Evolutionary conservation across 2,113 vertebrate genomes (phyloP), one percentile per base, ranked within the genome.

Genomic region (Hepsetus odoe): DNA sequence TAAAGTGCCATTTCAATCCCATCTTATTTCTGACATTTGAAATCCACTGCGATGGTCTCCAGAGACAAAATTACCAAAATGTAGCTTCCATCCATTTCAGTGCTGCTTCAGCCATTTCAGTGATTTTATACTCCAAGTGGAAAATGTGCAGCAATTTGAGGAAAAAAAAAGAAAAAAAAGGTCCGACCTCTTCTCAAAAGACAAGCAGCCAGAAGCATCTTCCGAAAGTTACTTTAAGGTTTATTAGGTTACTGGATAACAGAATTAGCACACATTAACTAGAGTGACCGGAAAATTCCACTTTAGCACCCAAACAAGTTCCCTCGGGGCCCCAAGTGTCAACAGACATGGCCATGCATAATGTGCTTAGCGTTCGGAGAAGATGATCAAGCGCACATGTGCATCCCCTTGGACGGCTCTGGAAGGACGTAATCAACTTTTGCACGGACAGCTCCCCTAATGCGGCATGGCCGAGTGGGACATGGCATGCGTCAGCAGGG

Each of bases 381-480:
- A 82, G 35, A 80, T 83, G 80, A 81, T 83, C 85, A 65, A 79
- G 86, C 80, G 83, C 46, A 61, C 22, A 82, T 85, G 74, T 81
- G 82, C 62, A 32, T 61, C 30, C 4, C 30, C 65, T 69, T 62
- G 68, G 83, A 77, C 69, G 76, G 66, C 74, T 66, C 81, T 55
- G 71, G 76, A 75, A 38, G 74, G 61, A 81, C 86, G 76, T 85
- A 86, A 87, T 89, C 85, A 77, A 79, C 75, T 79, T 81, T 67
- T 88, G 74, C 40, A 72, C 74, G 74, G 64, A 53, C 80, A 68
- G 72, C 76, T 79, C 35, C 33, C 32, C 73, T 80, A 84, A 86
- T 67, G 73, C 79, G 72, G 77, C 70, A 56, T 51, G 74, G 51
- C 70, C 59, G 67, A 35, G 76, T 82, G 46, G 24, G 64, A 78